Evolutionary conservation across 2,888 invertebrate species (phyloP).

Genomic region (Germaria angustata): DNA sequence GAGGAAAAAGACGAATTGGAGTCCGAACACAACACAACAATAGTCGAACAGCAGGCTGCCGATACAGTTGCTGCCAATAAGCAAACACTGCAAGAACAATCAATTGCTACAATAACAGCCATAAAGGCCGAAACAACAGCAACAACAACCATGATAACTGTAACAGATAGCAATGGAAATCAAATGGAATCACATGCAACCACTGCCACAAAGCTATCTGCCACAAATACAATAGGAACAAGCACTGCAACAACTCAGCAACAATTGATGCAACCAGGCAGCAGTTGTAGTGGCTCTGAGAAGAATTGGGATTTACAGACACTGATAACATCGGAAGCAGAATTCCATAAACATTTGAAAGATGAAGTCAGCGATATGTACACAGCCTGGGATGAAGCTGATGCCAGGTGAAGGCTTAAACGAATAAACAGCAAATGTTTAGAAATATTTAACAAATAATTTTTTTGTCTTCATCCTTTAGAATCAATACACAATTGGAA

Average conservation of each 20-base stretch:
- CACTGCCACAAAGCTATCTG: background rate
- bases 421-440: slow-evolving; percentile 3
- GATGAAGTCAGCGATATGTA: slow-evolving; percentile 87
- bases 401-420: slow-evolving; percentile 82
- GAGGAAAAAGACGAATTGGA: slow-evolving; percentile 68
- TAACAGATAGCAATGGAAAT: slow-evolving; percentile 74
- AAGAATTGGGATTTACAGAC: slow-evolving; percentile 74
- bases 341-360: slow-evolving; percentile 82
- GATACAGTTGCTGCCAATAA: slow-evolving; percentile 9
- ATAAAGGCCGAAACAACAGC: slow-evolving; percentile 42
- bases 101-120: slow-evolving; percentile 41
- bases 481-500: slow-evolving; percentile 86
- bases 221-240: slow-evolving; percentile 57
- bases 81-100: slow-evolving; percentile 43
- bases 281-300: slow-evolving; percentile 58
- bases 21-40: slow-evolving; percentile 63
- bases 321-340: slow-evolving; percentile 77
- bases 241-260: slow-evolving; percentile 50
- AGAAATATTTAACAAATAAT: background rate
- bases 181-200: slow-evolving; percentile 69
- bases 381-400: slow-evolving; percentile 85
- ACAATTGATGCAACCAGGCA: slow-evolving; percentile 47
- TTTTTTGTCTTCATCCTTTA: slow-evolving; percentile 72
- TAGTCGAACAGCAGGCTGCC: slow-evolving; percentile 3
- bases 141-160: slow-evolving; percentile 70